phyloP scores from a whole-genome alignment of 2,888 invertebrate species.

The Teinopalpus imperialis region DNA sequence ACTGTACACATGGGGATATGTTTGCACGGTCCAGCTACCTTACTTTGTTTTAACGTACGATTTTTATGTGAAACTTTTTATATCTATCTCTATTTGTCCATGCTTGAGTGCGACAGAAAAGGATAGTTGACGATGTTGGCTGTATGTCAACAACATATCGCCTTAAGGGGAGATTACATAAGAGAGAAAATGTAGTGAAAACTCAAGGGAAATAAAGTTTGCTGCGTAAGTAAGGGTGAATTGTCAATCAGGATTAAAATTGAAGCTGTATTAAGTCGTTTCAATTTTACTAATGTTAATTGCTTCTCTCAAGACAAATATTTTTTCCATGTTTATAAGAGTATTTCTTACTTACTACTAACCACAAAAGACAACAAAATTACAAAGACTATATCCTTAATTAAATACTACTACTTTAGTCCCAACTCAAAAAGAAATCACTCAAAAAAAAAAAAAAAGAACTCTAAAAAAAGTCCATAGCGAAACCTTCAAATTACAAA shows the following conservation, averaged over 20 bases:
- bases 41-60: conserved; percentile 34
- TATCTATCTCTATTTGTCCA: conserved; percentile 40
- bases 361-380: too few relatives aligned
- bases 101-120: conserved; percentile 32
- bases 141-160: conserved; percentile 47
- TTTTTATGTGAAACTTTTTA: conserved; percentile 39
- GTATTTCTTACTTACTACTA: too few relatives aligned
- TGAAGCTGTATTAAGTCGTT: conserved; percentile 49
- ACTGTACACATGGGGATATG: conserved; percentile 66
- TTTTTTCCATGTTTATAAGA: too few relatives aligned
- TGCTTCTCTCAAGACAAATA: too few relatives aligned
- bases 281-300: conserved; percentile 62
- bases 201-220: conserved; percentile 72
- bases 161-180: conserved; percentile 53
- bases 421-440: too few relatives aligned
- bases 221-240: conserved; percentile 59
- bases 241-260: conserved; percentile 71
- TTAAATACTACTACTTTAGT: too few relatives aligned
- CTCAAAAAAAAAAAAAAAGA: too few relatives aligned
- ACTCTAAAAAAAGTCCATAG: too few relatives aligned
- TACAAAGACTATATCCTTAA: too few relatives aligned
- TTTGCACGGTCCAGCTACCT: conserved; percentile 57
- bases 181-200: conserved; percentile 44
- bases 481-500: too few relatives aligned
- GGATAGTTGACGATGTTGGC: conserved; percentile 44